phyloP scores from a whole-genome alignment of 2,113 vertebrate species.

The Rhineura floridana region DNA sequence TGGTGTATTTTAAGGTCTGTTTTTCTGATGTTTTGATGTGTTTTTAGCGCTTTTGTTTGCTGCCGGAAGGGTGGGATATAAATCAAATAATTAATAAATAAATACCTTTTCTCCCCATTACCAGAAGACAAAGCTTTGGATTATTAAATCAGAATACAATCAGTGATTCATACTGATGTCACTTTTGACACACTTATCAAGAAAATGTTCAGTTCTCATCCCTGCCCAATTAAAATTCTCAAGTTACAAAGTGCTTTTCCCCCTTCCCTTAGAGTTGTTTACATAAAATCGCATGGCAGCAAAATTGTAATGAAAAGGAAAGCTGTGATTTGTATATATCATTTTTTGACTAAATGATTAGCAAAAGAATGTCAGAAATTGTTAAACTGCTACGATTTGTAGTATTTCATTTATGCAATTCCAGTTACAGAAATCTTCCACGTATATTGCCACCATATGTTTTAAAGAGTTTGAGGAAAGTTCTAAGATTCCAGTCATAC shows the following conservation, averaged over 20 bases:
- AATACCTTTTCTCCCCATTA: not conserved
- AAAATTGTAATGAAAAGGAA: constrained; percentile 21
- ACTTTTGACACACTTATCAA: constrained; percentile 28
- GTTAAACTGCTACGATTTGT: not conserved
- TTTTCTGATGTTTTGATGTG: too few relatives aligned
- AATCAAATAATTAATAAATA: too few relatives aligned
- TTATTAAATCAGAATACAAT: constrained; percentile 18
- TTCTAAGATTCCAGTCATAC: not conserved
- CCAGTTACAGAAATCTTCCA: not conserved
- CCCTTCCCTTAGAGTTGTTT: not conserved
- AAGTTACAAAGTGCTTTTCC: not conserved
- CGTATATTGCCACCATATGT: not conserved
- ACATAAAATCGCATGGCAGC: not conserved
- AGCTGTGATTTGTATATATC: constrained; percentile 31
- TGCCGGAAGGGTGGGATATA: too few relatives aligned
- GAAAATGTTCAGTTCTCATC: not conserved
- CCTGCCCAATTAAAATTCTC: not conserved
- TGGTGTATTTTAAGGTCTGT: too few relatives aligned
- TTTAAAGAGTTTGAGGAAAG: not conserved
- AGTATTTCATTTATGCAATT: constrained; percentile 10
- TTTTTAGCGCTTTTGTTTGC: too few relatives aligned
- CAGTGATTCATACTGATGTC: constrained; percentile 22
- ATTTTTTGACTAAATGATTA: constrained; percentile 26
- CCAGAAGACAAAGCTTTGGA: constrained; percentile 5
- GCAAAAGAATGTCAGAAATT: not conserved